Conservation (phyloP, 1,140 invertebrate species). For the Drosophila jambulina region DNA sequence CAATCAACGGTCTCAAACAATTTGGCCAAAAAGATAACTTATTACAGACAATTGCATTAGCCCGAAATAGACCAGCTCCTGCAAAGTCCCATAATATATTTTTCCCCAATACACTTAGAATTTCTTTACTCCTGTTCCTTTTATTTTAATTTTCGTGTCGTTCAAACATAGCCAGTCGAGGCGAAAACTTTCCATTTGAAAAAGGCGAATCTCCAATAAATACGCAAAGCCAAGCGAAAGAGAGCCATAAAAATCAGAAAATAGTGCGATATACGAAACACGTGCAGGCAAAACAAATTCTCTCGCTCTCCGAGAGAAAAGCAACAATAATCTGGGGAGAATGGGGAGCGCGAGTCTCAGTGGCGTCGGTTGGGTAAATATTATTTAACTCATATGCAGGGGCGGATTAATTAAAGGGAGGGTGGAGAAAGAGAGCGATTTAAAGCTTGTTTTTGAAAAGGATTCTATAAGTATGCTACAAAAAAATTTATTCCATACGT, state of each 20-base stretch:
- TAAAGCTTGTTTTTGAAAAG: neutral
- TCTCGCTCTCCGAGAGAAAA: constrained; percentile 9
- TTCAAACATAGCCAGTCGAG: constrained; percentile 4
- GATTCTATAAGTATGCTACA: too few relatives aligned
- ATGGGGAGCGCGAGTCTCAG: constrained; percentile 16
- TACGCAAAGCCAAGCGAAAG: constrained; percentile 32
- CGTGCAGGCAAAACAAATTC: constrained; percentile 32
- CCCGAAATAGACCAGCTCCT: constrained; percentile 31
- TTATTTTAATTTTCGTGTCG: neutral
- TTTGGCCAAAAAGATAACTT: constrained; percentile 57
- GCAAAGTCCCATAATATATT: constrained; percentile 1
- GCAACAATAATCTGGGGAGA: constrained; percentile 13
- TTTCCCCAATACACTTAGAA: constrained; percentile 7
- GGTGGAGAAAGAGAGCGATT: neutral
- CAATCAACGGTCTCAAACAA: constrained; percentile 50
- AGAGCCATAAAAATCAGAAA: constrained; percentile 41
- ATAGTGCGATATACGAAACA: constrained; percentile 43
- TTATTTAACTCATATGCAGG: constrained; percentile 46
- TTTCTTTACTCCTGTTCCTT: constrained; percentile 13
- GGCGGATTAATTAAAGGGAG: constrained; percentile 4
- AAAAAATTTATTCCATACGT: too few relatives aligned
- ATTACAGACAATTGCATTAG: constrained; percentile 60
- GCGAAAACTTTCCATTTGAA: constrained; percentile 71
- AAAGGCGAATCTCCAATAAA: constrained; percentile 46
- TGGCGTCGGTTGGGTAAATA: constrained; percentile 45